phyloP scores from a whole-genome alignment of 1,140 invertebrate species.

The Ceratitis capitata region DNA sequence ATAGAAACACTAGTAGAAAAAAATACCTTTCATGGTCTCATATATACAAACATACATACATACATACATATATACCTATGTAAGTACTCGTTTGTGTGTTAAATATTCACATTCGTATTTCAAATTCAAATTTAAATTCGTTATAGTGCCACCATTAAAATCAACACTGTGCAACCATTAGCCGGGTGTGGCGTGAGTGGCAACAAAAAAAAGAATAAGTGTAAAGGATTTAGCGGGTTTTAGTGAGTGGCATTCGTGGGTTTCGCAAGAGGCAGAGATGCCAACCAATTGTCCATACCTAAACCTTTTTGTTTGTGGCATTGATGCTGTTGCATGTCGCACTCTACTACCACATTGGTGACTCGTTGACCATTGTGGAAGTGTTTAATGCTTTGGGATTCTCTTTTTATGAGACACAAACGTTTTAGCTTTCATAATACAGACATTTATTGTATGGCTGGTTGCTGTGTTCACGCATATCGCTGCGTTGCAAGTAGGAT shows the following conservation, averaged over 20 bases:
- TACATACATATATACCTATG: too few species aligned
- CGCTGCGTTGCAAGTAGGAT: too few species aligned
- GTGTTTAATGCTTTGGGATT: neutral
- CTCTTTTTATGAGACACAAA: too few species aligned
- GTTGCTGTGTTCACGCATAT: too few species aligned
- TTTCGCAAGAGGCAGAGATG: neutral
- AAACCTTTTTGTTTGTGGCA: too few species aligned
- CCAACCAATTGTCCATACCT: too few species aligned
- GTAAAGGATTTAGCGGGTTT: neutral
- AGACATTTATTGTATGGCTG: conserved; percentile 28
- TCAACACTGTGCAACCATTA: neutral
- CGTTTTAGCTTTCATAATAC: neutral
- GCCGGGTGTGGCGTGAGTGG: neutral
- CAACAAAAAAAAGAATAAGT: neutral
- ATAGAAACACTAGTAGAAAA: neutral
- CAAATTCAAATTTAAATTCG: conserved; percentile 15
- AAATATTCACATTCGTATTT: conserved; percentile 3
- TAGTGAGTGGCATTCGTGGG: neutral
- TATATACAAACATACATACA: too few species aligned
- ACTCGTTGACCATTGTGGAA: neutral
- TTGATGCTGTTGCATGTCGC: neutral
- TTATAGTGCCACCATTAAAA: conserved; percentile 7
- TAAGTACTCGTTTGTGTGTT: too few species aligned
- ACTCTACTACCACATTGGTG: neutral
- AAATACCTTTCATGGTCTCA: neutral